Evolutionary conservation across 2,888 invertebrate genomes (phyloP).

Genomic region (Nephrotoma flavescens): DNA sequence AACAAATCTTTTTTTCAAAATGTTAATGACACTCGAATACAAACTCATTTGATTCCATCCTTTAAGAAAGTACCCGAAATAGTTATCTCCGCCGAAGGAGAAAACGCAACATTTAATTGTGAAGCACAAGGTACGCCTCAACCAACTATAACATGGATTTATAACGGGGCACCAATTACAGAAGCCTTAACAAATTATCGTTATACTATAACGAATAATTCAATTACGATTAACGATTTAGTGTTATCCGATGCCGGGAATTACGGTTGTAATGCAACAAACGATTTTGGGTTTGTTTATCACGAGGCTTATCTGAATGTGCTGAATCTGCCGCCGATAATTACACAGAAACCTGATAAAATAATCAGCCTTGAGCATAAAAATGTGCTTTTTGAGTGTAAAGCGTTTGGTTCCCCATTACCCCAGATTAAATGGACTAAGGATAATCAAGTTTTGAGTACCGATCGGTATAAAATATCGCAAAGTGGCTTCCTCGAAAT

Average conservation of each 20-base stretch:
- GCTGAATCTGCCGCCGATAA: slow-evolving; percentile 67
- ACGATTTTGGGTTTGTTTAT: slow-evolving; percentile 94
- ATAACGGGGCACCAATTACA: slow-evolving; percentile 78
- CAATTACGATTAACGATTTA: slow-evolving; percentile 62
- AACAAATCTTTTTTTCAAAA: slow-evolving; percentile 90
- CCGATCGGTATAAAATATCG: slow-evolving; percentile 70
- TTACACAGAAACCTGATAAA: slow-evolving; percentile 68
- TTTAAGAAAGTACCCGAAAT: slow-evolving; percentile 82
- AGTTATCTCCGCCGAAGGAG: slow-evolving; percentile 79
- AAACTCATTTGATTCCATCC: slow-evolving; percentile 75
- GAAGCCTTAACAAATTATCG: slow-evolving; percentile 58
- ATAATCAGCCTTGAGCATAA: slow-evolving; percentile 72
- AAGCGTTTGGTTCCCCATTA: slow-evolving; percentile 90
- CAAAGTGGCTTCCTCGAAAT: slow-evolving; percentile 72
- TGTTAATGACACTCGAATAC: slow-evolving; percentile 47
- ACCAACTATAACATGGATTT: slow-evolving; percentile 89
- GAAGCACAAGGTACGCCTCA: slow-evolving; percentile 79
- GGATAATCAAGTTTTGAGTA: slow-evolving; percentile 70
- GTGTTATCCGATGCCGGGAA: slow-evolving; percentile 86
- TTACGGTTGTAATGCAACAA: slow-evolving; percentile 98
- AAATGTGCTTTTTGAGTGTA: slow-evolving; percentile 68
- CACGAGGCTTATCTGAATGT: slow-evolving; percentile 97
- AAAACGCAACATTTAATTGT: slow-evolving; percentile 74
- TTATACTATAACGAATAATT: slow-evolving; percentile 53
- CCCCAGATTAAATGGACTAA: slow-evolving; percentile 87